Conservation (phyloP, 2,113 vertebrate genomes). For the Megaleporinus macrocephalus region DNA sequence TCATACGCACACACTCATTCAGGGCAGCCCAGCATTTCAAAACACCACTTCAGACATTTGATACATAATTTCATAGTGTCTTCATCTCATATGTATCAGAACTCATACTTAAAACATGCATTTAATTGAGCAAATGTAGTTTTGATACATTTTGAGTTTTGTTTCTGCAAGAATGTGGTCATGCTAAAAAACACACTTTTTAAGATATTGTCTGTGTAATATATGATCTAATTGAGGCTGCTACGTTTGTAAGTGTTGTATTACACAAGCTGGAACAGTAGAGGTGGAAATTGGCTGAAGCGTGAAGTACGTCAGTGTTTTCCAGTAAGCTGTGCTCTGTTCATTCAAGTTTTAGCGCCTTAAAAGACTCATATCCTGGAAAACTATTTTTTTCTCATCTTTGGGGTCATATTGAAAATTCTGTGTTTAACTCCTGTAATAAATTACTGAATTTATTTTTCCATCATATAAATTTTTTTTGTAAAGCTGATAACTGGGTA, state of each 20-base stretch:
- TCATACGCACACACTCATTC: conserved; percentile 12
- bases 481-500: no score
- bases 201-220: neutral
- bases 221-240: neutral
- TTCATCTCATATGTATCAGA: conserved; percentile 9
- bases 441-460: no score
- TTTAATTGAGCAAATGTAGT: neutral
- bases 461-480: no score
- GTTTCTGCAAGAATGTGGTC: neutral
- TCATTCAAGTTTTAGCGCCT: neutral
- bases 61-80: conserved; percentile 8
- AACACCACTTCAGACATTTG: neutral
- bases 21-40: conserved; percentile 22
- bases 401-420: no score
- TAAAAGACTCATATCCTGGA: neutral
- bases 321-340: neutral
- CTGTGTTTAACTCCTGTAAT: no score
- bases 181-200: neutral
- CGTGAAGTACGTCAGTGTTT: neutral
- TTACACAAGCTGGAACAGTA: neutral
- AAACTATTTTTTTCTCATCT: no score
- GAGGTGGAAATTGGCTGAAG: neutral
- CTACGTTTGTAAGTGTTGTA: neutral
- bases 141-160: neutral
- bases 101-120: neutral